A percentile compares a stretch with the other conserved stretches of the same genome.
Conservation (phyloP, 2,888 invertebrate species). For the Pimpla rufipes region DNA sequence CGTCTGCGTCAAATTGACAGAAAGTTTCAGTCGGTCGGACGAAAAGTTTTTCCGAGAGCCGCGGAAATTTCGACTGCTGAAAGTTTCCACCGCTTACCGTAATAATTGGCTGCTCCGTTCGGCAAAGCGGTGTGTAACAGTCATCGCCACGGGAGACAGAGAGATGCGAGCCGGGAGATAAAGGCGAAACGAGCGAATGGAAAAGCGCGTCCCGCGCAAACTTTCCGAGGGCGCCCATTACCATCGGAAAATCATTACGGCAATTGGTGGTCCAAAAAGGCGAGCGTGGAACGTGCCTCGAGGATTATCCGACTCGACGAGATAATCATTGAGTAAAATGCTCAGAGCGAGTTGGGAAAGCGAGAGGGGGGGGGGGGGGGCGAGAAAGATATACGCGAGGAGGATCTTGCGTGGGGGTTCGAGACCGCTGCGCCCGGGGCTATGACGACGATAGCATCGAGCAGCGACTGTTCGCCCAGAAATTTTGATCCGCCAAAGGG, state of each 20-base stretch:
- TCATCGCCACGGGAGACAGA: background rate
- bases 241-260: constrained; percentile 49
- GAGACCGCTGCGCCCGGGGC: constrained; percentile 32
- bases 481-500: constrained; percentile 7
- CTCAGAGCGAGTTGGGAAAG: constrained; percentile 19
- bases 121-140: no score
- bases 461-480: constrained; percentile 47
- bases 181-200: background rate
- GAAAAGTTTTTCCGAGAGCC: no score
- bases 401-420: constrained; percentile 45
- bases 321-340: constrained; percentile 60
- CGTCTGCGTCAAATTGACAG: no score
- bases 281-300: constrained; percentile 9
- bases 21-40: no score
- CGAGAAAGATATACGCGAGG: constrained; percentile 12
- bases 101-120: no score
- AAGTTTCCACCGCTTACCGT: no score
- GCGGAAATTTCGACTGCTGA: no score
- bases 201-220: background rate
- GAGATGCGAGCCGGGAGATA: background rate
- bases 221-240: background rate
- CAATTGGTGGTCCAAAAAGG: constrained; percentile 31
- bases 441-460: constrained; percentile 43
- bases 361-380: background rate
- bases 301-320: constrained; percentile 47